Conservation (phyloP, 1,140 invertebrate species). For the Pristionchus pacificus region DNA sequence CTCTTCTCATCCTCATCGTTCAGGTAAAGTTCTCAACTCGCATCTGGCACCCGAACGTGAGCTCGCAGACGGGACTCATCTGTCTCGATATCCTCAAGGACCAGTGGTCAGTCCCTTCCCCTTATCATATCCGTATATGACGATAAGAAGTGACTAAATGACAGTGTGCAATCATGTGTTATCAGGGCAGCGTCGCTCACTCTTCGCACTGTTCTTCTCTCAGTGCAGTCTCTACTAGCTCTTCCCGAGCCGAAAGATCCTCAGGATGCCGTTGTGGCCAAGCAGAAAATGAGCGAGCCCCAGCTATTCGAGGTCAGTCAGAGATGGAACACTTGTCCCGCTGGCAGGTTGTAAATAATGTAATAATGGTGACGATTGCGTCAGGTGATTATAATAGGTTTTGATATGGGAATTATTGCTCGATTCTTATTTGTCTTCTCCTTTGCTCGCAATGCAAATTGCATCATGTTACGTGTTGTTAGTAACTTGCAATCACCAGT, state of each 20-base stretch:
- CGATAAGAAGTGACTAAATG: neutral
- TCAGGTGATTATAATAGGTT: too few relatives aligned
- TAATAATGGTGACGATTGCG: too few relatives aligned
- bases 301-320: constrained; percentile 69
- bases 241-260: constrained; percentile 75
- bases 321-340: too few relatives aligned
- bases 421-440: too few relatives aligned
- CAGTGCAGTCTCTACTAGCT: constrained; percentile 80
- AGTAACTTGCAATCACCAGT: too few relatives aligned
- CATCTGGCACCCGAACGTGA: constrained; percentile 99
- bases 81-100: constrained; percentile 99
- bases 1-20: constrained; percentile 7
- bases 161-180: constrained; percentile 11
- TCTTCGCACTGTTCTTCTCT: constrained; percentile 83
- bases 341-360: too few relatives aligned
- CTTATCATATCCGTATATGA: neutral
- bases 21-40: constrained; percentile 80
- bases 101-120: constrained; percentile 73
- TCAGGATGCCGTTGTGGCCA: constrained; percentile 89
- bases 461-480: too few relatives aligned
- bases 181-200: constrained; percentile 94
- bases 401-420: too few relatives aligned
- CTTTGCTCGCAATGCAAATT: too few relatives aligned
- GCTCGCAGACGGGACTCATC: constrained; percentile 94
- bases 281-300: constrained; percentile 84